Evolutionary conservation across 2,888 invertebrate genomes (phyloP).

Genomic region (Eilema sororculum): DNA sequence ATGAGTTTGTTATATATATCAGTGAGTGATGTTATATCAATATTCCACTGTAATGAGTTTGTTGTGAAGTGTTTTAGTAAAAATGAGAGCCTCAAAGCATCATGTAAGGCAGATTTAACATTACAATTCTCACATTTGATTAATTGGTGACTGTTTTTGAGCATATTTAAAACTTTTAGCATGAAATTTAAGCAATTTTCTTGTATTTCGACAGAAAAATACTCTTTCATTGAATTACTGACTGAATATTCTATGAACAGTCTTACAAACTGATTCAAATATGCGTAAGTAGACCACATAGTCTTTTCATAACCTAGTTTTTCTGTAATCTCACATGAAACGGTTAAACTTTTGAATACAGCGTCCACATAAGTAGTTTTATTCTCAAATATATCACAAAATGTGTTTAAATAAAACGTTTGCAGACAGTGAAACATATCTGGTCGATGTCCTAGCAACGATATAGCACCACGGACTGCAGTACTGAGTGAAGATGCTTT

Average conservation of each 20-base stretch:
- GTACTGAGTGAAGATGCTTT: slow-evolving; percentile 56
- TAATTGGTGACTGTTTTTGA: slow-evolving; percentile 62
- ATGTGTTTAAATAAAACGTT: slow-evolving; percentile 68
- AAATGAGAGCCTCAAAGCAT: slow-evolving; percentile 70
- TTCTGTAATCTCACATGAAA: slow-evolving; percentile 64
- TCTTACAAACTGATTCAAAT: slow-evolving; percentile 68
- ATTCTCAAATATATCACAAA: slow-evolving; percentile 65
- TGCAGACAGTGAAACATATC: slow-evolving; percentile 72
- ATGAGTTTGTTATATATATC: slow-evolving; percentile 55
- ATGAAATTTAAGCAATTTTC: slow-evolving; percentile 65
- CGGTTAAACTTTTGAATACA: slow-evolving; percentile 60
- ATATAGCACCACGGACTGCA: slow-evolving; percentile 54
- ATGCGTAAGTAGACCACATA: slow-evolving; percentile 68
- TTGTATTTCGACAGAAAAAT: slow-evolving; percentile 55
- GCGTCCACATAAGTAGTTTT: slow-evolving; percentile 55
- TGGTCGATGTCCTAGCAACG: slow-evolving; percentile 60
- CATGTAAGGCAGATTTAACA: slow-evolving; percentile 70
- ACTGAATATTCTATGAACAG: slow-evolving; percentile 67
- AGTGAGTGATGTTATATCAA: slow-evolving; percentile 53
- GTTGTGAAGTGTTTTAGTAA: slow-evolving; percentile 65
- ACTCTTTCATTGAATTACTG: slow-evolving; percentile 37
- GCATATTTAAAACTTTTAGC: slow-evolving; percentile 58
- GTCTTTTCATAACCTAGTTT: slow-evolving; percentile 62
- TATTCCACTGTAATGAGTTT: slow-evolving; percentile 50
- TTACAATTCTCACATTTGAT: slow-evolving; percentile 75